Base-by-base conservation (phyloP, 2,797 vertebrate genomes). In the Sebastes melanostomus region DNA sequence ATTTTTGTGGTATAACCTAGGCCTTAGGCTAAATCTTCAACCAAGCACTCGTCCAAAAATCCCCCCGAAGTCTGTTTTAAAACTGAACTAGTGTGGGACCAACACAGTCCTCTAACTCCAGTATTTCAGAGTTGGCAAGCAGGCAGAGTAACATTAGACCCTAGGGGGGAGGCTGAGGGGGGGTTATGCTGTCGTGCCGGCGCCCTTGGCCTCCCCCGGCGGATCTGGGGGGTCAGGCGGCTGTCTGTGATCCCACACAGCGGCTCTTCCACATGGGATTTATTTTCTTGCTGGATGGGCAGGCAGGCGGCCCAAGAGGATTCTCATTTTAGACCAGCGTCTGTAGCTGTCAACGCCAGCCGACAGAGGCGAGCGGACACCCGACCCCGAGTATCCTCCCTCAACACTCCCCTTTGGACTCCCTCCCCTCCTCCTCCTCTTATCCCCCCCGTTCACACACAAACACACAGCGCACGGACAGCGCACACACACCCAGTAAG, bases 231-330 rank as follows among this genome's bases (percentile, higher is more conserved):
- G 95, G 95, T 96, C 95, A 95, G 92, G 90, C 93, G 92, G 95
- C 93, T 95, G 95, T 92, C 94, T 95, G 93, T 95, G 94, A 95
- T 95, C 94, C 93, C 95, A 94, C 93, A 93, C 90, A 91, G 93
- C 91, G 91, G 91, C 93, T 93, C 92, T 93, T 94, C 95, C 95
- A 94, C 94, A 93, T 93, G 92, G 94, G 95, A 95, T 96, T 96
- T 96, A 95, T 95, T 94, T 96, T 92, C 94, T 93, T 90, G 91
- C 93, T 93, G 94, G 94, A 95, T 92, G 91, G 93, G 92, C 93
- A 93, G 95, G 94, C 95, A 94, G 92, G 93, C 92, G 82, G 91
- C 93, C 93, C 91, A 91, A 70, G 95, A 95, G 93, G 93, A 95
- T 93, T 94, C 91, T 94, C 93, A 93, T 94, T 95, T 96, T 95